Evolutionary conservation across 2,113 vertebrate species (phyloP), one percentile per base, ranked within the genome.

Genomic region (Maccullochella peelii): DNA sequence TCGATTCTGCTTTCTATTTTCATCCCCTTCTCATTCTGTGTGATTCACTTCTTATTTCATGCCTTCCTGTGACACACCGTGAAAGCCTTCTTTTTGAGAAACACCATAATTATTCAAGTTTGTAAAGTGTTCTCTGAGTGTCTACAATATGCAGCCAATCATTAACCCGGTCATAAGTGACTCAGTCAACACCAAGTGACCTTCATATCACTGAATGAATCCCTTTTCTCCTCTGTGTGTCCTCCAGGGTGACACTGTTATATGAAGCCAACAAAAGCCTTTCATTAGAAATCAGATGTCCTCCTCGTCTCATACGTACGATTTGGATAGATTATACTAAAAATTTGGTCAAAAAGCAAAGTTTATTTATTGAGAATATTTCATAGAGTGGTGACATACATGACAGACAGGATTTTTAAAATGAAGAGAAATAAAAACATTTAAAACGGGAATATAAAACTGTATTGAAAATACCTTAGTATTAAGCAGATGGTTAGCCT

Each of bases 161-260:
- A 77, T 77, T 77, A 47, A 73, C 77, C 21, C 16, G 57, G 25
- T 68, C 77, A 78, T 83, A 61, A 66, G 63, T 81, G 36, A 74
- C 81, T 68, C 18, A 82, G 10, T 74, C 20, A 70, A 77, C 59
- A 67, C 27, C 20, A 15, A 36, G 36, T 50, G 16, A 49, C 72
- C 66, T 52, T 80, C 62, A 27, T 30, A 10, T 52, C 38, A n/a
- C 58, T 79, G 55, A 50, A 58, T 49, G 2, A 58, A 49, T 36
- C 27, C 4, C 9, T 47, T 47, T 2, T 33, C 15, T 47, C 54
- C 25, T 38, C 25, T 33, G 71, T 25, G 21, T 57, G 50, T 59
- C 75, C 38, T 54, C 3, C 58, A 36, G 21, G 42, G 27, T 33
- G 4, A 15, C 21, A 16, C 25, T 61, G 40, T 30, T 73, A 23